A percentile compares a stretch with the other conserved stretches of the same genome.
Conservation (phyloP, 2,888 invertebrate genomes). For the Dendrolimus houi region DNA sequence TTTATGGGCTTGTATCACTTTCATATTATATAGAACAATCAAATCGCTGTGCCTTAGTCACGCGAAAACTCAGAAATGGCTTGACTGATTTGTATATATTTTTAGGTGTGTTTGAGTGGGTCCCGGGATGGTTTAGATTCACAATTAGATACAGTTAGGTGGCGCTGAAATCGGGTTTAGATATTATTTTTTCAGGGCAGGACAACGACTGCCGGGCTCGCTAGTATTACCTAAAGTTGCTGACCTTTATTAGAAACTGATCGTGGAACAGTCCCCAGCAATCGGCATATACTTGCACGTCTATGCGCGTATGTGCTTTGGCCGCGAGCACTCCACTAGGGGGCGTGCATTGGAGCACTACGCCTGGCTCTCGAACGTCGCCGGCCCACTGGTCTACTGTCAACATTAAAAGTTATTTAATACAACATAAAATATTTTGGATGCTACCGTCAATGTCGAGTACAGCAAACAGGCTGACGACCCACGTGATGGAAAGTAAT, state of each 20-base stretch:
- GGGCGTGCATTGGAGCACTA: constrained; percentile 27
- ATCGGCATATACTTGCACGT: constrained; percentile 39
- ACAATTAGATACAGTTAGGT: too few relatives aligned
- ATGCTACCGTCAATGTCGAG: neutral
- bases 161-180: too few relatives aligned
- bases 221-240: neutral
- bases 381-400: constrained; percentile 29
- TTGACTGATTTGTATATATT: too few relatives aligned
- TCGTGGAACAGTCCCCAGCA: constrained; percentile 53
- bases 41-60: too few relatives aligned
- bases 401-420: neutral
- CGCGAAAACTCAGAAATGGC: too few relatives aligned
- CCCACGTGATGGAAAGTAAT: constrained; percentile 4
- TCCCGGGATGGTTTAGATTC: too few relatives aligned
- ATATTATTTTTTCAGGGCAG: too few relatives aligned
- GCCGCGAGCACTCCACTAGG: constrained; percentile 18
- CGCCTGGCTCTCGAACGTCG: constrained; percentile 27
- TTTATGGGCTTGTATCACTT: too few relatives aligned
- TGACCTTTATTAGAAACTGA: constrained; percentile 46
- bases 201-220: too few relatives aligned
- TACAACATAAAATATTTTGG: too few relatives aligned
- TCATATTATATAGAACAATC: too few relatives aligned
- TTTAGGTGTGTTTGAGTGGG: too few relatives aligned
- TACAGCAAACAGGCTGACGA: constrained; percentile 1
- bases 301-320: constrained; percentile 13